A percentile compares a stretch with the other conserved stretches of the same genome.
Conservation (phyloP, 2,113 vertebrate species). For the Gasterosteus aculeatus region DNA sequence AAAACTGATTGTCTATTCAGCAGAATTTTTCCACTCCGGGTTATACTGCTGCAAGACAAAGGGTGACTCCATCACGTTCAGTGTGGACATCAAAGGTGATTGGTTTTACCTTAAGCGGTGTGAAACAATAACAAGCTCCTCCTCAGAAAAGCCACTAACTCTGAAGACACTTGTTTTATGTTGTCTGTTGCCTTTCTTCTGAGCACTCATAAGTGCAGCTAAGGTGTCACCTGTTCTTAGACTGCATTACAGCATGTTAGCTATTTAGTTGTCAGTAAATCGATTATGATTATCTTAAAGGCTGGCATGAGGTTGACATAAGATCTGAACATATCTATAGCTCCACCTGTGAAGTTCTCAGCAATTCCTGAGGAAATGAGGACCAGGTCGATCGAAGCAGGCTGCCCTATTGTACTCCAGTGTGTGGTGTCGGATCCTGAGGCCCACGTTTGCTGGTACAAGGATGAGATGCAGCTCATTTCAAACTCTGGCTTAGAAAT, state of each 20-base stretch:
- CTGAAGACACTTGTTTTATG: conserved; percentile 24
- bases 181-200: conserved; percentile 51
- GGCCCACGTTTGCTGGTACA: conserved; percentile 80
- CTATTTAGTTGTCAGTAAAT: conserved; percentile 25
- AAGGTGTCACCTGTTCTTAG: conserved; percentile 34
- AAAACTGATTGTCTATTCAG: conserved; percentile 73
- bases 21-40: conserved; percentile 80
- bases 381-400: conserved; percentile 74
- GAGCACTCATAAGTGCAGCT: conserved; percentile 28
- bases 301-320: conserved; percentile 54
- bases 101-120: conserved; percentile 50
- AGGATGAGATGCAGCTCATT: conserved; percentile 75
- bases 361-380: conserved; percentile 76
- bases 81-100: conserved; percentile 84
- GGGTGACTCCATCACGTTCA: conserved; percentile 79
- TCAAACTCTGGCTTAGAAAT: conserved; percentile 73
- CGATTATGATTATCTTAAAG: conserved; percentile 34
- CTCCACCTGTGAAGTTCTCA: conserved; percentile 82
- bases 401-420: conserved; percentile 76
- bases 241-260: conserved; percentile 50
- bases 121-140: conserved; percentile 54
- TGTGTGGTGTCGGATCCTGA: conserved; percentile 79
- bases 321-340: conserved; percentile 81
- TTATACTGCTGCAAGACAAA: conserved; percentile 83
- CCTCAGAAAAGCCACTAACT: conserved; percentile 60